Evolutionary conservation across 2,113 vertebrate genomes (phyloP).

Genomic region (Aleadryas rufinucha): DNA sequence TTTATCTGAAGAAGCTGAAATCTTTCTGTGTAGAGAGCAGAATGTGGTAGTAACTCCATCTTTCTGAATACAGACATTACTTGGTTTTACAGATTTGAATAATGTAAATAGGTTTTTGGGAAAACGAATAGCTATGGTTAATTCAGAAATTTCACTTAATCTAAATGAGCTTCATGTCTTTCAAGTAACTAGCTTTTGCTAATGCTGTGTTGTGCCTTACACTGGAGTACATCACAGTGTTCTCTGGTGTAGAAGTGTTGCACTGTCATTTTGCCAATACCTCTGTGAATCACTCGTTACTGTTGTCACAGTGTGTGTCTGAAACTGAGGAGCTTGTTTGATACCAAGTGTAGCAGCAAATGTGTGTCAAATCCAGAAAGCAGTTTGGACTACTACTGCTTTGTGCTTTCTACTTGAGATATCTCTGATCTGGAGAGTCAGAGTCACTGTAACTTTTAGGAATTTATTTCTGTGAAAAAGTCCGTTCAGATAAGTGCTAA

Average conservation of each 20-base stretch:
- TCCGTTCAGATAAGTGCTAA: neutral
- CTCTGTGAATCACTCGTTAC: neutral
- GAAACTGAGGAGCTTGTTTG: neutral
- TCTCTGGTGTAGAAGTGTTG: neutral
- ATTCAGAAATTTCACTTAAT: neutral
- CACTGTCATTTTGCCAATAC: neutral
- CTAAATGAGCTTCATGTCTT: neutral
- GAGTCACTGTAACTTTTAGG: neutral
- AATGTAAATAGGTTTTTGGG: neutral
- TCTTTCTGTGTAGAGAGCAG: neutral
- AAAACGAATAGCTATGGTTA: neutral
- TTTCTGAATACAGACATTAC: neutral
- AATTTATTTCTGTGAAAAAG: neutral
- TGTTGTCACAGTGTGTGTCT: neutral
- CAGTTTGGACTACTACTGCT: neutral
- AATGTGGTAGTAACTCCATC: neutral
- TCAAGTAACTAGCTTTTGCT: neutral
- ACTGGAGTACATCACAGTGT: rapidly evolving
- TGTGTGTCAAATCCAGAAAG: neutral
- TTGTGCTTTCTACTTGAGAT: neutral
- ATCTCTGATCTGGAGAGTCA: neutral
- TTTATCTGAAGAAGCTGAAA: neutral
- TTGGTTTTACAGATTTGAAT: neutral
- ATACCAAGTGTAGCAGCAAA: neutral
- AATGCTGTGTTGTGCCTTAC: neutral